Base-by-base conservation (phyloP, 2,888 invertebrate species). In the Tuberolachnus salignus region DNA sequence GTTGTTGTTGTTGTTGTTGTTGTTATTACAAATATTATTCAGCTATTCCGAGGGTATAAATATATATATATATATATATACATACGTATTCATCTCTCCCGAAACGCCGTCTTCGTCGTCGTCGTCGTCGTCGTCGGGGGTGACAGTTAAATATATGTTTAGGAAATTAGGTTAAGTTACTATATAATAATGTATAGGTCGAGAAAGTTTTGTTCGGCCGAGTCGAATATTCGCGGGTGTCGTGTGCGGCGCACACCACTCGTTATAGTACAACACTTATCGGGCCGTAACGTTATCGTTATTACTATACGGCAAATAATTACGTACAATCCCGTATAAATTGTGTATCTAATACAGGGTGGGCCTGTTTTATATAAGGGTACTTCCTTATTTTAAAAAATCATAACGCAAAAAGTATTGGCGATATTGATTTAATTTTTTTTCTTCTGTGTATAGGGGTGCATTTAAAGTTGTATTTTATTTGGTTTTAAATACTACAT, bases 131-230 rank as follows among this genome's bases (percentile, higher is more conserved):
- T 42, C 42, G 34, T 57, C 21, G 19, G 59, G 59, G 78, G 69
- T 78, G 78, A 78, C 78, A 59, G 66, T 59, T 78, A 78, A 69
- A 69, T 69, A 78, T 78, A 78, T 69, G 78, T 78, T 78, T 78
- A 78, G 78, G 78, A 78, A 78, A 78, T 78, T 78, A 59, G 78
- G 67, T 74, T 74, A 74, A 74, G 51, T 75, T 53, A 26, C 74
- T 55, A 66, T 75, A 34, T 6, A 34, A 34, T 6, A 34, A 3
- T 6, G 34, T 34, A 34, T 57, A 66, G 75, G 66, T 46, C 26
- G 75, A 23, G 55, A 75, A 75, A 75, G 66, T 75, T 75, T 75
- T 19, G 66, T 67, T 57, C 49, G 66, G 46, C 11, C n/a, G 44
- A 23, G 66, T 64, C 44, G 46, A 64, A 34, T 6, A 42, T 26